phyloP scores from a whole-genome alignment of 2,113 vertebrate genomes.

The Mola mola region DNA sequence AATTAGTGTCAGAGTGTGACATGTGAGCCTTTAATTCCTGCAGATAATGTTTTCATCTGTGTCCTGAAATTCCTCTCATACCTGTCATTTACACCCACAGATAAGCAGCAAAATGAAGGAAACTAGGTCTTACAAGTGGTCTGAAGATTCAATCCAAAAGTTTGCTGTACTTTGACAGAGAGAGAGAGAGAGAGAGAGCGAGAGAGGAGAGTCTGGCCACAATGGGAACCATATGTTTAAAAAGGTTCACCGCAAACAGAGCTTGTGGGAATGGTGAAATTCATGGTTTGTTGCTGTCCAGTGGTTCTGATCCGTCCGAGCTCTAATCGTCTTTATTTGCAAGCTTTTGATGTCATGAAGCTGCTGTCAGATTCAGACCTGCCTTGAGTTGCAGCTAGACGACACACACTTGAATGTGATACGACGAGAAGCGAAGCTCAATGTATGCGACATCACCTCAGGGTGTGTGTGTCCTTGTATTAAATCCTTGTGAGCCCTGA shows the following conservation, averaged over 20 bases:
- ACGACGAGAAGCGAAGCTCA: background rate
- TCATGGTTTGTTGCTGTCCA: slow-evolving; percentile 44
- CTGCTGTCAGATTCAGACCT: slow-evolving; percentile 30
- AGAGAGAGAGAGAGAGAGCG: slow-evolving; percentile 8
- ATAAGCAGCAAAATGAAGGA: slow-evolving; percentile 13
- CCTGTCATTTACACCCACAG: background rate
- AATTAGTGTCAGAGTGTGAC: background rate
- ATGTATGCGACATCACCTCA: too few species aligned
- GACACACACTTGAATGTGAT: slow-evolving; percentile 17
- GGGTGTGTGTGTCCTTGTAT: background rate
- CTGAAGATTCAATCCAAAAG: slow-evolving; percentile 28
- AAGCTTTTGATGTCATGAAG: slow-evolving; percentile 18
- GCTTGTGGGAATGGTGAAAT: slow-evolving; percentile 49
- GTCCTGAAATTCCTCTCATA: slow-evolving; percentile 1
- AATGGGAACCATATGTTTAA: slow-evolving; percentile 70
- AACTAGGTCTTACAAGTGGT: slow-evolving; percentile 32
- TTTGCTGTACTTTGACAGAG: slow-evolving; percentile 61
- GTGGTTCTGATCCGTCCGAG: slow-evolving; percentile 18
- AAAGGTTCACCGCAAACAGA: slow-evolving; percentile 45
- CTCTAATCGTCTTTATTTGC: slow-evolving; percentile 19
- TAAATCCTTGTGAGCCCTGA: background rate
- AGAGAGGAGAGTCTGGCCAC: slow-evolving; percentile 31
- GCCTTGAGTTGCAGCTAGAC: background rate
- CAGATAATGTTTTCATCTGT: slow-evolving; percentile 24
- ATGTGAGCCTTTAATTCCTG: slow-evolving; percentile 12